Evolutionary conservation across 2,113 vertebrate species (phyloP).

Genomic region (Nyctereutes procyonoides): DNA sequence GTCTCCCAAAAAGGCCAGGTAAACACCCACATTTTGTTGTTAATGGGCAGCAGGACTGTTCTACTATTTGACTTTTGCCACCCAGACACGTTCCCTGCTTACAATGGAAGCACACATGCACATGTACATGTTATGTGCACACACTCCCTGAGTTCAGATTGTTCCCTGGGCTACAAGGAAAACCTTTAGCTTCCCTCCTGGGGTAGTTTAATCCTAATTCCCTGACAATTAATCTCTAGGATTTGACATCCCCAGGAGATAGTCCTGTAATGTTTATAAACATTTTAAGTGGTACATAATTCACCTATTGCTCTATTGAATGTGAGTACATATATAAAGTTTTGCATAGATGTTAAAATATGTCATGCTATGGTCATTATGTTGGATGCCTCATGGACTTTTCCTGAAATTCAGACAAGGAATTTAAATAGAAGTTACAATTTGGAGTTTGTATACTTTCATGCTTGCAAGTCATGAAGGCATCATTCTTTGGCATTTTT

Average conservation of each 20-base stretch:
- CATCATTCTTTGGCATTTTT: neutral
- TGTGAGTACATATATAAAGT: neutral
- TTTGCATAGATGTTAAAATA: neutral
- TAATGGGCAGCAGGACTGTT: neutral
- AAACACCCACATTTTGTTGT: neutral
- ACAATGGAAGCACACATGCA: neutral
- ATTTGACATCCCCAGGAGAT: neutral
- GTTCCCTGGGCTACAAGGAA: neutral
- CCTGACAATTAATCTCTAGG: neutral
- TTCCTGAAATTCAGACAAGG: neutral
- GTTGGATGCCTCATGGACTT: neutral
- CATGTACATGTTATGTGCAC: neutral
- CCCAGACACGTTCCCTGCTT: neutral
- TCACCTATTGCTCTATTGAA: conserved; percentile 11
- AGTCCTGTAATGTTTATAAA: neutral
- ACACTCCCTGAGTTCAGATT: neutral
- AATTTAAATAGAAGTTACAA: conserved; percentile 25
- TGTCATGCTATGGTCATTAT: neutral
- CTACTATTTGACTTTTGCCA: neutral
- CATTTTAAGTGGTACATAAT: neutral
- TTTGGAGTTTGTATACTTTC: neutral
- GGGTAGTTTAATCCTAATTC: neutral
- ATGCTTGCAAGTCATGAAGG: neutral
- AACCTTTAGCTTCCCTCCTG: neutral
- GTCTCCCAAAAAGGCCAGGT: neutral